phyloP scores from a whole-genome alignment of 2,113 vertebrate genomes.

The Oreamnos americanus region DNA sequence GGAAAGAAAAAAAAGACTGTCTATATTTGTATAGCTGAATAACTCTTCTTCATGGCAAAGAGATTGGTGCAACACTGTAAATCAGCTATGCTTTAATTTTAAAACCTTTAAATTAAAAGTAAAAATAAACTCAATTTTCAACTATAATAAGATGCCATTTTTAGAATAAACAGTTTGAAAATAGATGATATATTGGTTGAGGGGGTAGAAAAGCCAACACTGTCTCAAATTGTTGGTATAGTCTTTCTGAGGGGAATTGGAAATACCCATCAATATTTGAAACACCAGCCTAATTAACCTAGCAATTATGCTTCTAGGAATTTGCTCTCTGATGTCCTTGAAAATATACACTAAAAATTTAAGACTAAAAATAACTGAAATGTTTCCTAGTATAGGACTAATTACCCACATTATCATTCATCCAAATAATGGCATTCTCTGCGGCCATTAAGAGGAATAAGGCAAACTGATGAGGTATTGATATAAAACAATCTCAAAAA shows the following conservation, averaged over 20 bases:
- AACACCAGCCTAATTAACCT: neutral
- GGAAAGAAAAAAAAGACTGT: neutral
- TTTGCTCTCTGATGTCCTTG: neutral
- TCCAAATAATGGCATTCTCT: neutral
- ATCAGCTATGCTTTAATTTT: neutral
- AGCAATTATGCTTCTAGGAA: neutral
- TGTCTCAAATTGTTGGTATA: neutral
- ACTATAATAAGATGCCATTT: neutral
- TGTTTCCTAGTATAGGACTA: neutral
- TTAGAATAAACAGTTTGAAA: neutral
- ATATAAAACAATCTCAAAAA: slow-evolving; percentile 12
- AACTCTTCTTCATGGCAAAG: neutral
- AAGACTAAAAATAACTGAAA: neutral
- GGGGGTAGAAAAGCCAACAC: neutral
- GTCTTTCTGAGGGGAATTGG: neutral
- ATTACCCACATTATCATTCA: neutral
- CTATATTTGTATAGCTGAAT: neutral
- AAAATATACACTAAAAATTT: neutral
- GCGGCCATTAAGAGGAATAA: neutral
- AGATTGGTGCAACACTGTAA: neutral
- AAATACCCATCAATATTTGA: neutral
- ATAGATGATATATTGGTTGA: neutral
- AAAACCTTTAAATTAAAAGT: neutral
- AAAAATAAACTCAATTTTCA: neutral
- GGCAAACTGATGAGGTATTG: neutral